These are phyloP conservation scores for Diceros bicornis DNA, from an alignment of 2,797 vertebrate species.

Conservation along the genomic window DNA sequence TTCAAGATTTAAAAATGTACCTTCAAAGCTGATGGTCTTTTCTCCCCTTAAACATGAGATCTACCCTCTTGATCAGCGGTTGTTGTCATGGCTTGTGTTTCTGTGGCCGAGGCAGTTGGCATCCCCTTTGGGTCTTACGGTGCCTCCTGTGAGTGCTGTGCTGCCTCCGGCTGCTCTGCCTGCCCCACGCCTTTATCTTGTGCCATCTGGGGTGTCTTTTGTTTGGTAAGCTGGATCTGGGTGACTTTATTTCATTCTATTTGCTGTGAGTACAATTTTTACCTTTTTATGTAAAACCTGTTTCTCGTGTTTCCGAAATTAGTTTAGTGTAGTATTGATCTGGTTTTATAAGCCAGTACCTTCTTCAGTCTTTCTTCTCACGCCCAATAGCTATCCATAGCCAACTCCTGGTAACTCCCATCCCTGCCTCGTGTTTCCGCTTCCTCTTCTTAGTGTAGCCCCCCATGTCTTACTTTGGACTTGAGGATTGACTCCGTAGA, in stretches of 20 bases:
- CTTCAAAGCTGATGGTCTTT: neutral
- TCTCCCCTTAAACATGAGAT: neutral
- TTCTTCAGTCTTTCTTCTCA: neutral
- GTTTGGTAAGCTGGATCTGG: constrained; percentile 2
- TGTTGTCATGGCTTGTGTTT: neutral
- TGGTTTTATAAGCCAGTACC: neutral
- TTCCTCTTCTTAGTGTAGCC: neutral
- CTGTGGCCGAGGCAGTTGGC: neutral
- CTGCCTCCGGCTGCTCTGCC: neutral
- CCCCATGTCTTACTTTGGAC: too few species aligned
- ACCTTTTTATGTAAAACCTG: neutral
- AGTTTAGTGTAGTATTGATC: neutral
- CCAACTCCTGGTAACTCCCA: too few species aligned
- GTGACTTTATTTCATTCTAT: neutral
- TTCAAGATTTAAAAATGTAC: constrained; percentile 29
- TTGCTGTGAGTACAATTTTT: neutral
- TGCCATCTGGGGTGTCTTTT: neutral
- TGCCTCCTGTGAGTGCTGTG: neutral
- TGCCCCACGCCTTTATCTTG: neutral
- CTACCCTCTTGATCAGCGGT: neutral
- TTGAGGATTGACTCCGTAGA: neutral
- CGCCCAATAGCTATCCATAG: fast-evolving
- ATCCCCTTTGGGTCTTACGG: neutral
- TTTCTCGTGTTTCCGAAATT: neutral
- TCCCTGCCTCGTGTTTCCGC: neutral